Evolutionary conservation across 2,888 invertebrate species (phyloP), one percentile per base, ranked within the genome.

Genomic region (Limnephilus lunatus): DNA sequence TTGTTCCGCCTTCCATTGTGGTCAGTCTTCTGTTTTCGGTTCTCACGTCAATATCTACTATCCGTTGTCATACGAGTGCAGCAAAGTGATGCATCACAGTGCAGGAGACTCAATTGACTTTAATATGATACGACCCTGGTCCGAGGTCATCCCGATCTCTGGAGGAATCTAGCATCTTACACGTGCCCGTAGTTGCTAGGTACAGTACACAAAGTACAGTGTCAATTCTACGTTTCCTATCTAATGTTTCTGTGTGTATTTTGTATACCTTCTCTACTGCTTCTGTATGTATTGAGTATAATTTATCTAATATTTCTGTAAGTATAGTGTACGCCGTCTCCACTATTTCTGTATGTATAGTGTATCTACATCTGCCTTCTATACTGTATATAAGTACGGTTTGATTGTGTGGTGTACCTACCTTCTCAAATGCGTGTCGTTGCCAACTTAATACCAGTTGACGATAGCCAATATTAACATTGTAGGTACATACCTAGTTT

Each of bases 31-130:
- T 83, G 83, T 25, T 32, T 25, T 9, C 15, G 83, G 35, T 83
- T 83, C 83, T 35, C 83, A 83, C 83, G 83, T 25, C 35, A 83
- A 83, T 83, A 48, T 48, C 48, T 48, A 19, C 35, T 0, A 15
- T 15, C 9, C 83, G 83, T n/a, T 39, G 83, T 83, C 7, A 83
- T 25, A 31, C 35, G 31, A 32, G 32, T 32, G 82, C 82, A 32
- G 31, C 32, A 32, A 19, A 14, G 31, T 68, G 82, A 25, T 83
- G 83, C 83, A 83, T 83, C 83, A 83, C 19, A 39, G 25, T 83
- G 83, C 83, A 83, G 83, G 83, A 83, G 35, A 3, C 83, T 83
- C 83, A 83, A 83, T 83, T 83, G 82, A 15, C 35, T 32, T 83
- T 35, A 83, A 35, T 83, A 39, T 11, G 31, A 12, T 32, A 35